Percentiles rank a stretch among this genome's conserved stretches.
phyloP scores from a whole-genome alignment of 2,113 vertebrate species.

The Salvelinus namaycush region DNA sequence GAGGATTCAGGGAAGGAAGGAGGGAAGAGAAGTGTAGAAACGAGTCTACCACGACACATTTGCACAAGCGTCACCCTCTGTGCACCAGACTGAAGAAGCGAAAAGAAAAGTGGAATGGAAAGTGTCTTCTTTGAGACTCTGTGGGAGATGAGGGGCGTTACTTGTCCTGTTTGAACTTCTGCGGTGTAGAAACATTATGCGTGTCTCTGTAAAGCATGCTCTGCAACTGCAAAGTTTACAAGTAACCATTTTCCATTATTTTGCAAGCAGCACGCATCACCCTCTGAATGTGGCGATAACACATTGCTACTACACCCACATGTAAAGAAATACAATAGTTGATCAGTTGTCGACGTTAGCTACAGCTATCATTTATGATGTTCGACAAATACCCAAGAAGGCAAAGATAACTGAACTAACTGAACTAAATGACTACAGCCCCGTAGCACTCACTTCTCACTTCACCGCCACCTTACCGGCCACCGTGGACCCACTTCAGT shows the following conservation, averaged over 20 bases:
- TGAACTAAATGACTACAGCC: no score
- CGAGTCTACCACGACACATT: slow-evolving; percentile 67
- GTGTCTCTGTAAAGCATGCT: neutral
- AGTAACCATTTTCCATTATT: slow-evolving; percentile 49
- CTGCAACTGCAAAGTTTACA: slow-evolving; percentile 51
- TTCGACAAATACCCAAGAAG: neutral
- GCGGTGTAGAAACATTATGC: neutral
- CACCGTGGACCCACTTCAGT: no score
- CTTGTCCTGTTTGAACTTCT: slow-evolving; percentile 11
- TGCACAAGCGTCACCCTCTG: slow-evolving; percentile 67
- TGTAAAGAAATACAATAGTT: slow-evolving; percentile 54
- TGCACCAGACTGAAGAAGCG: slow-evolving; percentile 50
- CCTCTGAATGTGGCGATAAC: slow-evolving; percentile 46
- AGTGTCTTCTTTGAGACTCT: slow-evolving; percentile 49
- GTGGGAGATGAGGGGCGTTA: slow-evolving; percentile 17
- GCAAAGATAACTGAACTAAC: no score
- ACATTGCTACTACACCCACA: slow-evolving; percentile 57
- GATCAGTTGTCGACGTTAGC: slow-evolving; percentile 63
- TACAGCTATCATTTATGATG: slow-evolving; percentile 50
- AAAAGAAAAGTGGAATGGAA: slow-evolving; percentile 68
- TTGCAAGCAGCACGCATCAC: slow-evolving; percentile 33
- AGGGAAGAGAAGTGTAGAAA: slow-evolving; percentile 26
- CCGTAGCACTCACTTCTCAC: no score
- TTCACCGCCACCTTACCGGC: no score
- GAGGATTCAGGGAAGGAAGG: neutral